Base-by-base conservation (phyloP, 2,113 vertebrate species). In the Anseranas semipalmata region DNA sequence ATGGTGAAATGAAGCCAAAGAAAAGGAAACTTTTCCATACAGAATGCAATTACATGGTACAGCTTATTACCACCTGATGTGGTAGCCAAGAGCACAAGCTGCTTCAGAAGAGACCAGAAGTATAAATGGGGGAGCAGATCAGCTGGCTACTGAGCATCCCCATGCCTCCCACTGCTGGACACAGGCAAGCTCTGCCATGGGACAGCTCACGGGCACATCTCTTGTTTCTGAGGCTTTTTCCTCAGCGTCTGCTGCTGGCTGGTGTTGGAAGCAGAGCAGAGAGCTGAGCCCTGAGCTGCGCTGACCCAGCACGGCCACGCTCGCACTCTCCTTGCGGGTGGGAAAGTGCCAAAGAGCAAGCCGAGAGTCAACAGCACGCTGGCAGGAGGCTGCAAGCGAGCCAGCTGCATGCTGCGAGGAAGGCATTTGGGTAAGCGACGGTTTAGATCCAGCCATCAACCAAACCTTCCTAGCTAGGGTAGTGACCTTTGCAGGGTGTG, bases 61-160 rank as follows among this genome's bases (percentile, higher is more conserved):
- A 25, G 73, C 41, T 96, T 94, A 95, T 95, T 78, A 48, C 52
- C 70, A 68, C 56, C 95, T 89, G 80, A 89, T 95, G 95, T 85
- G 2, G 80, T 67, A 87, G 91, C 83, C 86, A 84, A 90, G 91
- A 85, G 89, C 93, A 85, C 39, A 80, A 90, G 72, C 92, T 90
- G 93, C 86, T 95, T 72, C 83, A 33, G n/a, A 86, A 71, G 86
- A 88, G 79, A 76, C 58, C 59, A 19, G 86, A 59, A 35, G 30
- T 9, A n/a, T 2, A 72, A 78, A 52, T 0, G 1, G 62, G 84
- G 50, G 73, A 92, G 89, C 11, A 46, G 84, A 89, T 72, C 14
- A 12, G 75, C 89, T 92, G 86, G 85, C 90, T 66, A 80, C 24
- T 3, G 15, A 66, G 87, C 33, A 6, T 48, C 45, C 72, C 88